A percentile compares a stretch with the other conserved stretches of the same genome.
Evolutionary conservation across 1,140 invertebrate species (phyloP).

Genomic region (Lordiphosa collinella): DNA sequence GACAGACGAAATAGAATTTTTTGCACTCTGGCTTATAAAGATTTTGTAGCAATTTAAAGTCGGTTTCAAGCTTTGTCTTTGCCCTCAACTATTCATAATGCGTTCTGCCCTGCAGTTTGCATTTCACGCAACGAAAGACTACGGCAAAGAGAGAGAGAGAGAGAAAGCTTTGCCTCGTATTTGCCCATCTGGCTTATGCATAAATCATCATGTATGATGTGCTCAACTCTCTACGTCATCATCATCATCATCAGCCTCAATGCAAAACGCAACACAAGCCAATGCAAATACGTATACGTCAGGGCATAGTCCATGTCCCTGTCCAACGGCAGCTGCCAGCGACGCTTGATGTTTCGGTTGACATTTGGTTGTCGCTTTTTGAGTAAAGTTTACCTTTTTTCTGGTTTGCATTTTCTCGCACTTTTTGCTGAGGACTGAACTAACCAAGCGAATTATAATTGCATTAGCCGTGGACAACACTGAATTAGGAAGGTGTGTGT

Average conservation of each 20-base stretch:
- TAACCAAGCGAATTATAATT: conserved; percentile 23
- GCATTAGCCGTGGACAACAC: conserved; percentile 13
- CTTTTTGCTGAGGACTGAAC: conserved; percentile 1
- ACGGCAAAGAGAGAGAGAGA: too few relatives aligned
- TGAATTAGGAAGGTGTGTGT: background rate
- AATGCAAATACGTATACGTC: conserved; percentile 24
- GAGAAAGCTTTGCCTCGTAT: too few relatives aligned
- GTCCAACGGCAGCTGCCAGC: conserved; percentile 31
- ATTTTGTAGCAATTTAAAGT: conserved; percentile 19
- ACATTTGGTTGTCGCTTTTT: conserved; percentile 31
- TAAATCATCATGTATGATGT: conserved; percentile 57
- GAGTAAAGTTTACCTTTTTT: background rate
- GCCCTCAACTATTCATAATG: conserved; percentile 32
- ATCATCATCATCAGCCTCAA: conserved; percentile 19
- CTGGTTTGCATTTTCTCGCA: conserved; percentile 3
- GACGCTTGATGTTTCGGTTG: conserved; percentile 39
- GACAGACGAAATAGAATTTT: conserved; percentile 25
- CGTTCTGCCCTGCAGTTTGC: background rate
- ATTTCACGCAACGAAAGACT: conserved; percentile 3
- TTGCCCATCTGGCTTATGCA: conserved; percentile 57
- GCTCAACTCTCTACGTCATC: conserved; percentile 37
- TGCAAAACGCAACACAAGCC: conserved; percentile 1
- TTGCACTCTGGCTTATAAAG: background rate
- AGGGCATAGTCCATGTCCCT: conserved; percentile 27
- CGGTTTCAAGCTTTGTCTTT: conserved; percentile 1